Conservation (phyloP, 2,888 invertebrate species). For the Ashinkailepas kermadecensis region DNA sequence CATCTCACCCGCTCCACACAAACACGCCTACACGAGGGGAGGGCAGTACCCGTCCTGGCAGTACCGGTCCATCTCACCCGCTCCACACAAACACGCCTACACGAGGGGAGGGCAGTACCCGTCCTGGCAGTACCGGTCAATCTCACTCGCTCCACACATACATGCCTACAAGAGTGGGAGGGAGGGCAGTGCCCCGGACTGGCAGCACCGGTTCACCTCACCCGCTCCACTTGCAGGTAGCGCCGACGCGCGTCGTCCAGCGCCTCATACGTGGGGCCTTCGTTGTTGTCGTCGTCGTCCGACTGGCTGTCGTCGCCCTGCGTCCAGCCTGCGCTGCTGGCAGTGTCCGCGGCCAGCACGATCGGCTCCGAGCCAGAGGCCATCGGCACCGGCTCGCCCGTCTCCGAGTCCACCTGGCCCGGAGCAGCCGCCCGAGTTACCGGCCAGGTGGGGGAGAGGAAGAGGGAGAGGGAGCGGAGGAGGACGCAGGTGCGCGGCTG, state of each 20-base stretch:
- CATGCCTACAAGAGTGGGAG: too few species aligned
- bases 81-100: too few species aligned
- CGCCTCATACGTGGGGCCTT: slow-evolving; percentile 7
- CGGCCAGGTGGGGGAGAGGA: background rate
- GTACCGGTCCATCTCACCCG: too few species aligned
- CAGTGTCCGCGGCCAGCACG: background rate
- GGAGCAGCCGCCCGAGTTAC: background rate
- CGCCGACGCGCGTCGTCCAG: slow-evolving; percentile 4
- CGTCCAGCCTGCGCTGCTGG: background rate
- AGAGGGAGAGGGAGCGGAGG: background rate
- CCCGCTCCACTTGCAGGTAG: slow-evolving; percentile 16
- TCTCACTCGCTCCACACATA: too few species aligned
- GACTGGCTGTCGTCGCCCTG: background rate
- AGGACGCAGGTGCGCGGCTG: too few species aligned
- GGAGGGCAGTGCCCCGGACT: too few species aligned
- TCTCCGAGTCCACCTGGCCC: background rate
- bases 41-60: too few species aligned
- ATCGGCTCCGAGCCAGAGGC: background rate
- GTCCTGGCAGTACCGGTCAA: too few species aligned
- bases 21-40: too few species aligned
- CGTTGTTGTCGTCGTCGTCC: background rate
- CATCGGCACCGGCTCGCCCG: slow-evolving; percentile 6
- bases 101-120: too few species aligned
- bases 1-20: too few species aligned
- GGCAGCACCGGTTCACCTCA: background rate